phyloP scores from a whole-genome alignment of 2,888 invertebrate genomes.

The Drosophila robusta region DNA sequence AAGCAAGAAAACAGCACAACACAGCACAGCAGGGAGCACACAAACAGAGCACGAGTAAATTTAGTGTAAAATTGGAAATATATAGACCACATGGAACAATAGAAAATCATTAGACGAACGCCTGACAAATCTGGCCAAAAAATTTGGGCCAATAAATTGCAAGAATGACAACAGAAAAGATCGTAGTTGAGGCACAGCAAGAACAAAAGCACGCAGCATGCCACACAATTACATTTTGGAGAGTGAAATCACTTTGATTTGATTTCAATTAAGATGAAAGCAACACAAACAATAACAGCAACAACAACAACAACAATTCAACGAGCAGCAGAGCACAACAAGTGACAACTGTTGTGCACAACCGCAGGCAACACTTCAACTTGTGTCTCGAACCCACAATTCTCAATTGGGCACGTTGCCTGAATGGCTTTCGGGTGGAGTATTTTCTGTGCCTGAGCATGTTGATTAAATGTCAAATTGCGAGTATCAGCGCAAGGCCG shows the following conservation, averaged over 20 bases:
- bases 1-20: slow-evolving; percentile 9
- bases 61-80: slow-evolving; percentile 65
- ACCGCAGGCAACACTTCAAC: slow-evolving; percentile 53
- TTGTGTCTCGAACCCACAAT: slow-evolving; percentile 22
- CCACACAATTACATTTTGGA: slow-evolving; percentile 71
- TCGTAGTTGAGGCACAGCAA: slow-evolving; percentile 12
- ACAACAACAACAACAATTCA: slow-evolving; percentile 3
- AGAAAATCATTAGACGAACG: slow-evolving; percentile 62
- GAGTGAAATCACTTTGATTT: slow-evolving; percentile 78
- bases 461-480: slow-evolving; percentile 77
- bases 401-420: slow-evolving; percentile 26
- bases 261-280: slow-evolving; percentile 80
- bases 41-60: slow-evolving; percentile 46
- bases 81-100: slow-evolving; percentile 60
- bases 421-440: slow-evolving; percentile 17
- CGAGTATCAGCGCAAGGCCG: slow-evolving; percentile 55
- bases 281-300: slow-evolving; percentile 21
- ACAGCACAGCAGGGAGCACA: slow-evolving; percentile 5
- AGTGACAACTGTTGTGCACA: slow-evolving; percentile 39
- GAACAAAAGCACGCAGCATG: slow-evolving; percentile 55
- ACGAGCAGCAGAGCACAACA: slow-evolving; percentile 20
- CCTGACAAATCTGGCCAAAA: slow-evolving; percentile 27
- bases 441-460: slow-evolving; percentile 16
- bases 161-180: slow-evolving; percentile 25
- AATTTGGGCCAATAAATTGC: slow-evolving; percentile 39